Percentiles rank a stretch among this genome's conserved stretches.
Conservation (phyloP, 2,113 vertebrate genomes). For the Jacana jacana region DNA sequence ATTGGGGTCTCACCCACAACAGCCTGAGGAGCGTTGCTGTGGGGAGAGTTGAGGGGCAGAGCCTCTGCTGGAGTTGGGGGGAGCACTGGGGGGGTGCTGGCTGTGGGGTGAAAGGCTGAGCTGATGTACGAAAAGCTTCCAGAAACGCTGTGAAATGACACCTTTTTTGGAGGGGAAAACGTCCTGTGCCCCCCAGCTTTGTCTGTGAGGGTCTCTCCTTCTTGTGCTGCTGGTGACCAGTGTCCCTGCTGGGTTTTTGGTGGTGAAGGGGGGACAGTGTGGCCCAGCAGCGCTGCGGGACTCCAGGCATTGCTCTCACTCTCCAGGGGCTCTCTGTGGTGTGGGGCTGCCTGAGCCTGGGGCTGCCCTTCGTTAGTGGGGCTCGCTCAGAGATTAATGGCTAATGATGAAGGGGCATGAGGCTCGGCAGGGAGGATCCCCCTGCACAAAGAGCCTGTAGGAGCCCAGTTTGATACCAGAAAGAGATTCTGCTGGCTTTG, state of each 20-base stretch:
- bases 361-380: fast-evolving
- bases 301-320: neutral
- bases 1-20: fast-evolving
- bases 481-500: neutral
- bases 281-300: neutral
- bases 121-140: neutral
- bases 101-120: neutral
- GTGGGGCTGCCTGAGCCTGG: fast-evolving
- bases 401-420: neutral
- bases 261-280: fast-evolving
- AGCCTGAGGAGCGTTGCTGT: fast-evolving
- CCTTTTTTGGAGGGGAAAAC: neutral
- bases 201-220: neutral
- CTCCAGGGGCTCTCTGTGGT: fast-evolving
- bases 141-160: fast-evolving
- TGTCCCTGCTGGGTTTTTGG: neutral
- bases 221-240: fast-evolving
- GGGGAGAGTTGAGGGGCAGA: neutral
- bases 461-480: neutral
- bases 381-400: neutral
- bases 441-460: neutral
- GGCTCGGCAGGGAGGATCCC: neutral
- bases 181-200: fast-evolving
- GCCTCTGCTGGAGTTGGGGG: no score
- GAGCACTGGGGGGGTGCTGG: fast-evolving